Evolutionary conservation across 1,140 invertebrate genomes (phyloP).

Genomic region (Hyposmocoma kahamanoa): DNA sequence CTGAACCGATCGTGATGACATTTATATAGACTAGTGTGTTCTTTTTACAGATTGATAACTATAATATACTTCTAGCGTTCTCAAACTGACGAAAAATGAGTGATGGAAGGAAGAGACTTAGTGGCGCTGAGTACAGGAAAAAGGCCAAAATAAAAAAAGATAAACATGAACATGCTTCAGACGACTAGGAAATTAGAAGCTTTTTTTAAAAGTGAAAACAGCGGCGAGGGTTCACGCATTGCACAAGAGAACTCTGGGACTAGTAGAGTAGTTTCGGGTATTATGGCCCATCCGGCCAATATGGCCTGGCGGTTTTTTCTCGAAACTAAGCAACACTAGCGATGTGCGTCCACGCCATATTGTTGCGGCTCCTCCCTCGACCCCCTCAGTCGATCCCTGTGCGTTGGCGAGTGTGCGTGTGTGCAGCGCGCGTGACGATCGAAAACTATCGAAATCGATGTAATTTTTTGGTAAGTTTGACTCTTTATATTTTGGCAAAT

Average conservation of each 20-base stretch:
- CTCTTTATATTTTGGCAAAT: neutral
- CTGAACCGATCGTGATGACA: too few relatives aligned
- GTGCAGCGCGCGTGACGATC: neutral
- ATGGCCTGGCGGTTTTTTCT: too few relatives aligned
- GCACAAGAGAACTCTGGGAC: too few relatives aligned
- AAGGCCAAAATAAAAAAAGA: conserved; percentile 1
- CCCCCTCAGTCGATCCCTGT: neutral
- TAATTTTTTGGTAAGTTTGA: neutral
- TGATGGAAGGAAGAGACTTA: conserved; percentile 1
- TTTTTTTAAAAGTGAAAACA: neutral
- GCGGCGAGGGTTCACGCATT: too few relatives aligned
- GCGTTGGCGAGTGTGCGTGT: neutral
- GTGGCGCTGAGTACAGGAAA: neutral
- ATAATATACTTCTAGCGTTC: too few relatives aligned
- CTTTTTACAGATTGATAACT: too few relatives aligned
- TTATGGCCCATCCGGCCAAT: too few relatives aligned
- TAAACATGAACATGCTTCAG: neutral
- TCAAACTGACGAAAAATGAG: too few relatives aligned
- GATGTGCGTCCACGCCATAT: too few relatives aligned
- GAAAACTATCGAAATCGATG: neutral
- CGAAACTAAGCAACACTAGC: too few relatives aligned
- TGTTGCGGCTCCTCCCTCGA: neutral
- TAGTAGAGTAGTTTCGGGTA: too few relatives aligned
- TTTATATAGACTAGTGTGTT: too few relatives aligned
- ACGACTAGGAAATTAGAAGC: neutral